Conservation (phyloP, 2,888 invertebrate genomes). For the Erebia aethiops region DNA sequence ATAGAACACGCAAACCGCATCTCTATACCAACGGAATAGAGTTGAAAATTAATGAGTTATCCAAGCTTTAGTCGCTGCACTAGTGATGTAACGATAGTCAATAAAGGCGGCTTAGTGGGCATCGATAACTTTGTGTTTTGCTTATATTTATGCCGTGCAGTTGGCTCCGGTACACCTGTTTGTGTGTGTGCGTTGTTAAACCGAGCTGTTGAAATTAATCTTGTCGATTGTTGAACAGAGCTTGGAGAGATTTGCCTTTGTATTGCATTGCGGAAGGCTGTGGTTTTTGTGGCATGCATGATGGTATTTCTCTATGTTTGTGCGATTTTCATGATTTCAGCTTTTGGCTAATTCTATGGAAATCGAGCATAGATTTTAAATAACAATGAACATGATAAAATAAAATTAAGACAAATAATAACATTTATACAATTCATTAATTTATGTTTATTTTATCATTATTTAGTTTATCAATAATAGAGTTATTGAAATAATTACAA, state of each 20-base stretch:
- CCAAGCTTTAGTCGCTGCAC: slow-evolving; percentile 51
- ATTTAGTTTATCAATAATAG: no score
- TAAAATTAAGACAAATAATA: no score
- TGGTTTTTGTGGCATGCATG: slow-evolving; percentile 9
- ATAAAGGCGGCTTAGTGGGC: slow-evolving; percentile 76
- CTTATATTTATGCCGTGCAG: slow-evolving; percentile 71
- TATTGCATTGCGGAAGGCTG: slow-evolving; percentile 7
- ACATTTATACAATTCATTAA: no score
- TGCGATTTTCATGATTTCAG: no score
- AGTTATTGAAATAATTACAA: no score
- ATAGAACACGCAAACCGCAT: slow-evolving; percentile 38
- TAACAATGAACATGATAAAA: no score
- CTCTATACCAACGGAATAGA: slow-evolving; percentile 42
- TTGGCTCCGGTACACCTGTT: slow-evolving; percentile 67
- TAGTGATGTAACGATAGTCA: slow-evolving; percentile 66
- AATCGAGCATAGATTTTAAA: no score
- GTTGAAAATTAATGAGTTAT: slow-evolving; percentile 44
- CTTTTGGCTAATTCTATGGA: no score
- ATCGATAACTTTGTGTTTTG: slow-evolving; percentile 79
- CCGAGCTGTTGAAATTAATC: slow-evolving; percentile 40
- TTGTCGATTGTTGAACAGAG: slow-evolving; percentile 34
- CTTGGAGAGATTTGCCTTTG: slow-evolving; percentile 35
- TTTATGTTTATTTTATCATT: no score
- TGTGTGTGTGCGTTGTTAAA: slow-evolving; percentile 49
- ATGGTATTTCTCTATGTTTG: neutral